These are phyloP conservation scores for Whitmania pigra DNA, from an alignment of 1,140 invertebrate species.

Conservation along the genomic window DNA sequence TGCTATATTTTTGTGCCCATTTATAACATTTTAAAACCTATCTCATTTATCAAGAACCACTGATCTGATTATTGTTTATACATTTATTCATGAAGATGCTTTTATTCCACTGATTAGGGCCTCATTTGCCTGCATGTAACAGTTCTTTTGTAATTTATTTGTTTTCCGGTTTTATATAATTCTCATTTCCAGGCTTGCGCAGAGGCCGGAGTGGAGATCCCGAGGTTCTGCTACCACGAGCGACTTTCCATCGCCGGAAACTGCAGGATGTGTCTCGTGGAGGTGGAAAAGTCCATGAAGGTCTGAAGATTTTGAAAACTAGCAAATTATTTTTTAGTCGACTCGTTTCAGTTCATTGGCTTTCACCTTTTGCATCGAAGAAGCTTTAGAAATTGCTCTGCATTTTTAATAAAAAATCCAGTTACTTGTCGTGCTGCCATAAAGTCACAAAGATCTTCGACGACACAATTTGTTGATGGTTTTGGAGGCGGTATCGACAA, in stretches of 20 bases:
- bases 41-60: neutral
- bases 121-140: no score
- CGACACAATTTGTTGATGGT: no score
- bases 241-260: slow-evolving; percentile 93
- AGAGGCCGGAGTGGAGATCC: slow-evolving; percentile 88
- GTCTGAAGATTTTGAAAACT: slow-evolving; percentile 38
- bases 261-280: slow-evolving; percentile 92
- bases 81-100: no score
- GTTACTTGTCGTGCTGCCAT: neutral
- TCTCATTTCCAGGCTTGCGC: slow-evolving; percentile 69
- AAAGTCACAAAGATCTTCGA: neutral
- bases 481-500: no score
- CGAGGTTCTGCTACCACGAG: slow-evolving; percentile 98
- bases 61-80: neutral
- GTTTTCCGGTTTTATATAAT: neutral
- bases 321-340: neutral
- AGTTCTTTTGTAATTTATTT: no score
- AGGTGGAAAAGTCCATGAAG: slow-evolving; percentile 87
- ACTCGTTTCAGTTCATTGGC: neutral
- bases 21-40: neutral
- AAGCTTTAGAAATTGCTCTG: neutral
- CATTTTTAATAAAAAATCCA: neutral
- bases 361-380: neutral
- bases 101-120: no score
- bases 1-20: no score